Evolutionary conservation across 2,888 invertebrate genomes (phyloP).

Genomic region (Iphiclides podalirius): DNA sequence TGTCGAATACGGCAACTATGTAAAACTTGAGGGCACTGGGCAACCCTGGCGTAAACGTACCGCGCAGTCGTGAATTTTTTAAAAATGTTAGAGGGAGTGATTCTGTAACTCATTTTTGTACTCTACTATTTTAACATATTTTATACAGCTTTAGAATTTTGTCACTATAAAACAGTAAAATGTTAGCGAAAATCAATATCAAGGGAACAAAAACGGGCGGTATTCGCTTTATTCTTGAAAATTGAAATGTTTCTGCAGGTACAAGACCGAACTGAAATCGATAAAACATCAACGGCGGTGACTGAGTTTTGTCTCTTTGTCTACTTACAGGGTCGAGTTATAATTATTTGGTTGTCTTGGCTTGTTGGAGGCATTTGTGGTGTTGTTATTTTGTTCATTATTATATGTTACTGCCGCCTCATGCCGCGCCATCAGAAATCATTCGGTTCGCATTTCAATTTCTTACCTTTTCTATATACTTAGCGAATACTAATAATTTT

Average conservation of each 20-base stretch:
- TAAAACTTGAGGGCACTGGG: too few relatives aligned
- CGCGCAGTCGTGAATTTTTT: constrained; percentile 45
- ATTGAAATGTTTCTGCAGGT: constrained; percentile 78
- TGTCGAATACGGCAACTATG: too few relatives aligned
- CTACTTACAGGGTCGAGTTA: constrained; percentile 70
- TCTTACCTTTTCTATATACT: neutral
- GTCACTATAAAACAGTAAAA: constrained; percentile 48
- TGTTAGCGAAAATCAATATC: constrained; percentile 50
- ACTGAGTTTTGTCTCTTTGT: constrained; percentile 24
- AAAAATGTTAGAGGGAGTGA: constrained; percentile 23
- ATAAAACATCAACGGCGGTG: constrained; percentile 32
- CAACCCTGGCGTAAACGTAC: neutral
- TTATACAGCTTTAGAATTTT: constrained; percentile 45
- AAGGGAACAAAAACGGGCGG: constrained; percentile 57
- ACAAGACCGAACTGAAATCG: constrained; percentile 41
- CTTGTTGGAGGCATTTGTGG: constrained; percentile 82
- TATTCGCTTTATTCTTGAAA: constrained; percentile 57
- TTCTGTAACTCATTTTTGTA: constrained; percentile 10
- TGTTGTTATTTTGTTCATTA: constrained; percentile 81
- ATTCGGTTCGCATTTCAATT: constrained; percentile 71
- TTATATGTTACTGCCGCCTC: constrained; percentile 85
- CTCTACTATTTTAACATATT: constrained; percentile 24
- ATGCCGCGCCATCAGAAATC: constrained; percentile 85
- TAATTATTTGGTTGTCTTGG: constrained; percentile 79
- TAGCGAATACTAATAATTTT: too few relatives aligned